Evolutionary conservation across 2,888 invertebrate species (phyloP).

Genomic region (Cantharis rufa): DNA sequence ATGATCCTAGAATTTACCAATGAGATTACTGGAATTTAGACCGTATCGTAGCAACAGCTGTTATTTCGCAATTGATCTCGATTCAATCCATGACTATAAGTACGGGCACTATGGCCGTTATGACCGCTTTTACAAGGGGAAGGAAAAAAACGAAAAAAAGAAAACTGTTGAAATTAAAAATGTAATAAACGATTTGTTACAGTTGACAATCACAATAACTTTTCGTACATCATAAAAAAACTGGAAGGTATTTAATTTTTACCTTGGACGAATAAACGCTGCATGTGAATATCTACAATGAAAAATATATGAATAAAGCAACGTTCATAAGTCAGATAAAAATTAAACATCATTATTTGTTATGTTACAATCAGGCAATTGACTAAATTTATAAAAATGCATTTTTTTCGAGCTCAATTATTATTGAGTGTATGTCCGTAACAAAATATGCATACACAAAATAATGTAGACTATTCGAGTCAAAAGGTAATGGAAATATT

Average conservation of each 20-base stretch:
- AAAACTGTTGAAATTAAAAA: not conserved
- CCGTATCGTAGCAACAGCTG: too few species aligned
- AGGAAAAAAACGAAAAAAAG: too few species aligned
- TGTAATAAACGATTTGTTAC: not conserved
- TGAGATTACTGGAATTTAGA: too few species aligned
- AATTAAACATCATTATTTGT: not conserved
- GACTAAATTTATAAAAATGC: not conserved
- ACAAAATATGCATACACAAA: slow-evolving; percentile 7
- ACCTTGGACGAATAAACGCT: not conserved
- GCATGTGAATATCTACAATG: not conserved
- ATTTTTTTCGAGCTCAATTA: not conserved
- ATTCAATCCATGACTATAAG: too few species aligned
- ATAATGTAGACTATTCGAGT: slow-evolving; percentile 2
- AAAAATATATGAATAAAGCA: not conserved
- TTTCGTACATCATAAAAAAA: not conserved
- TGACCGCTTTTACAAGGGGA: too few species aligned
- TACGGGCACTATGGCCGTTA: too few species aligned
- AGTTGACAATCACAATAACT: not conserved
- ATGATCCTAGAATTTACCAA: too few species aligned
- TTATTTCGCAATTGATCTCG: too few species aligned
- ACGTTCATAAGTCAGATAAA: not conserved
- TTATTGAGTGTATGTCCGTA: not conserved
- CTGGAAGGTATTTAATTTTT: not conserved
- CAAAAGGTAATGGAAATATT: slow-evolving; percentile 35
- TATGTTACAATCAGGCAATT: not conserved